Base-by-base conservation (phyloP, 2,797 vertebrate species). In the Rhinella marina region DNA sequence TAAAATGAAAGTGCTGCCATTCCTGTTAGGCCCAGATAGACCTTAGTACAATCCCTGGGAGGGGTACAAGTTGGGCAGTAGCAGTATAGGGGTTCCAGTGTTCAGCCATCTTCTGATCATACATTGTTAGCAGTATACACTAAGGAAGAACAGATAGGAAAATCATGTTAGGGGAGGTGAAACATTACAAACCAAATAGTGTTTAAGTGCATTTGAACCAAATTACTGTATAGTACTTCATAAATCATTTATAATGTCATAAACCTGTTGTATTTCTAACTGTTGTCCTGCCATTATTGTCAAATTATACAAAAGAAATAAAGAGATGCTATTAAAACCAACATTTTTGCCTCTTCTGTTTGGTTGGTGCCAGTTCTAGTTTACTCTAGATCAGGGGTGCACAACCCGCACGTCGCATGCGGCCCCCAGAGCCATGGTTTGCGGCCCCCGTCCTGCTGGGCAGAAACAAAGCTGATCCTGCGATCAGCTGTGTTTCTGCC, bases 311-410 rank as follows among this genome's bases (percentile, higher is more conserved):
- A 17, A 61, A 73, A 62, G 25, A 73, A 83, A 41, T 72, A 68
- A 70, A 82, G 11, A 77, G 50, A 21, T 86, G 23, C 11, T 23
- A 23, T 75, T 86, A 77, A 77, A 50, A 29, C 70, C 81, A 86
- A 72, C 32, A 6, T 41, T 41, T 41, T 41, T 41, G 80, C 41
- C 41, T 59, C 23, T 27, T 54, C 7, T 73, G 12, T 17, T 68
- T 86, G 29, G 16, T 64, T 32, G 52, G n/a, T 52, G 70, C n/a
- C 17, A 52, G 19, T 54, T 86, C 61, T 86, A 78, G 84, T 73
- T 83, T 78, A 83, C 83, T 89, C 62, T 23, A 54, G 75, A 89
- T 78, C 62, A 75, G 52, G 72, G 19, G 76, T n/a, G n/a, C n/a
- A n/a, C n/a, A n/a, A n/a, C n/a, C n/a, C n/a, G n/a, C n/a, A n/a